These are phyloP conservation scores for Scomber japonicus DNA, from an alignment of 2,113 vertebrate genomes.

Conservation along the genomic window DNA sequence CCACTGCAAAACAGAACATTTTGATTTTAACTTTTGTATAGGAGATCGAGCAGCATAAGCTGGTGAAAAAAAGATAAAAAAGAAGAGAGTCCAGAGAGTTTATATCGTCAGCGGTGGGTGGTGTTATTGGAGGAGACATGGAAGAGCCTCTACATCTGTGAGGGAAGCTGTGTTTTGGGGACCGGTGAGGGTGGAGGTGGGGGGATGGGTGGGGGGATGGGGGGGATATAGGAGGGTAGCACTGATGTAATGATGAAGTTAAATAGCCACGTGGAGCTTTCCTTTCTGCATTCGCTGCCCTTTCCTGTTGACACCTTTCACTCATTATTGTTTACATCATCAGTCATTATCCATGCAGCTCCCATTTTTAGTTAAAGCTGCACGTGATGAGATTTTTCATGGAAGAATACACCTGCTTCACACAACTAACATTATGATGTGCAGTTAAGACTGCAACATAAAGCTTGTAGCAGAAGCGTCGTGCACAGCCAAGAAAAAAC, in stretches of 20 bases:
- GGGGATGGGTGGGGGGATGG: too few relatives aligned
- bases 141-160: conserved; percentile 33
- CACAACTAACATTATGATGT: neutral
- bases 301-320: conserved; percentile 1
- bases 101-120: conserved; percentile 43
- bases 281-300: neutral
- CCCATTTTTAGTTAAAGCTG: conserved; percentile 12
- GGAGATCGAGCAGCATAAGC: conserved; percentile 34
- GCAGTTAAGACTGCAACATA: neutral
- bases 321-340: conserved; percentile 16
- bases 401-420: neutral
- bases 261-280: conserved; percentile 45
- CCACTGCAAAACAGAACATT: conserved; percentile 58
- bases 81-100: conserved; percentile 8
- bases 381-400: neutral
- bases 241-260: conserved; percentile 62
- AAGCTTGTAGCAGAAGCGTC: neutral
- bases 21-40: conserved; percentile 45
- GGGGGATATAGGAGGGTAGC: neutral
- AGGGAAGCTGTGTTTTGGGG: conserved; percentile 36
- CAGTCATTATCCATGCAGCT: neutral
- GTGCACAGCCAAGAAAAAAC: neutral
- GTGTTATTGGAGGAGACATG: conserved; percentile 58
- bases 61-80: conserved; percentile 17
- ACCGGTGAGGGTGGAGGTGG: neutral